A percentile compares a stretch with the other conserved stretches of the same genome.
Evolutionary conservation across 2,888 invertebrate species (phyloP).

Genomic region (Agrilus cyanescens): DNA sequence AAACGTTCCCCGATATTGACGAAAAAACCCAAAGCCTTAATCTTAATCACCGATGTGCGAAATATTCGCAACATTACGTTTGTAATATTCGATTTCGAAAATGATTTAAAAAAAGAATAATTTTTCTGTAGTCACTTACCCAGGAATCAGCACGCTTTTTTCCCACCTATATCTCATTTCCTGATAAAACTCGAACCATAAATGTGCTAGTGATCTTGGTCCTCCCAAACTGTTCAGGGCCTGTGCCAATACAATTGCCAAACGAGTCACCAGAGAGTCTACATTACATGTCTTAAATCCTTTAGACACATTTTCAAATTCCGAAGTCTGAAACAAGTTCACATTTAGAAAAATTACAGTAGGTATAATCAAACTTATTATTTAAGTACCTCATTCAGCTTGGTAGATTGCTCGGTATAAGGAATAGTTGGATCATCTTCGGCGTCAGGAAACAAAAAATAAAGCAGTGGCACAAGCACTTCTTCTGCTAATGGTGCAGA

Average conservation of each 20-base stretch:
- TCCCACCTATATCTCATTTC: conserved; percentile 89
- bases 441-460: conserved; percentile 83
- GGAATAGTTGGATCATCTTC: conserved; percentile 48
- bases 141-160: conserved; percentile 60
- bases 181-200: conserved; percentile 90
- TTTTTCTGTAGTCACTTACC: conserved; percentile 61
- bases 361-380: conserved; percentile 1
- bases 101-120: conserved; percentile 18
- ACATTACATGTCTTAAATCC: conserved; percentile 57
- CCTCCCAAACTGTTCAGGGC: conserved; percentile 66
- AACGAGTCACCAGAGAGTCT: conserved; percentile 70
- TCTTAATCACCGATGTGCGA: too few relatives aligned
- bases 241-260: conserved; percentile 64
- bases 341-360: background rate
- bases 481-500: conserved; percentile 70
- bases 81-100: background rate
- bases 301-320: conserved; percentile 23
- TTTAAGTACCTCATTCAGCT: conserved; percentile 23
- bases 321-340: conserved; percentile 1
- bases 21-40: too few relatives aligned
- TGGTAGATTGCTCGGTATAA: conserved; percentile 33
- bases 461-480: conserved; percentile 62
- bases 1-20: too few relatives aligned
- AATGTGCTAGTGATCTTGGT: conserved; percentile 62
- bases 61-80: background rate